Conservation (phyloP, 2,113 vertebrate genomes). For the Tupaia chinensis region DNA sequence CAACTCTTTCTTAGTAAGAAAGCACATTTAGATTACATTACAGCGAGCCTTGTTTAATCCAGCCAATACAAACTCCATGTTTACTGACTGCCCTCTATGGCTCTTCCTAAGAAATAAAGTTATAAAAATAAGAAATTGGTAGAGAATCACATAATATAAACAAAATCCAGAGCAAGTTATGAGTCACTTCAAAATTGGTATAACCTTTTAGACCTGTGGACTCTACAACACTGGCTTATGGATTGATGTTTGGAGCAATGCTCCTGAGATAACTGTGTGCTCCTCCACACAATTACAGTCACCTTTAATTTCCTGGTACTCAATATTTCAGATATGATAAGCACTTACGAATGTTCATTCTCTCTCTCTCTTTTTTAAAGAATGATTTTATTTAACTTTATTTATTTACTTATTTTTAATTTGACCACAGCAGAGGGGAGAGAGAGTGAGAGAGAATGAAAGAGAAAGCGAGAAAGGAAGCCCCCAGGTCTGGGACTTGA, state of each 20-base stretch:
- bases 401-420: too few species aligned
- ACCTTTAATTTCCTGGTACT: neutral
- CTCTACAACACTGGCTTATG: neutral
- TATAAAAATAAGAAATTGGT: conserved; percentile 25
- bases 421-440: too few species aligned
- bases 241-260: neutral
- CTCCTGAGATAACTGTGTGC: neutral
- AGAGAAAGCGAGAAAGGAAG: too few species aligned
- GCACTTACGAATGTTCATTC: neutral
- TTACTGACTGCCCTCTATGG: neutral
- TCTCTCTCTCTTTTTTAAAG: neutral
- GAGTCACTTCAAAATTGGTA: neutral
- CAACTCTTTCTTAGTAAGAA: neutral
- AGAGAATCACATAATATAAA: neutral
- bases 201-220: neutral
- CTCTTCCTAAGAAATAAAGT: neutral
- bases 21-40: neutral
- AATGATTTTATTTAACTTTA: too few species aligned
- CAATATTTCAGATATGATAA: neutral
- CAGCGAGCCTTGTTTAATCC: neutral
- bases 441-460: too few species aligned
- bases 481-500: too few species aligned
- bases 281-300: neutral
- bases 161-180: neutral
- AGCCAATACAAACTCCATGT: neutral